Percentiles rank a stretch among this genome's conserved stretches.
Conservation (phyloP, 2,888 invertebrate genomes). For the Diarsia brunnea region DNA sequence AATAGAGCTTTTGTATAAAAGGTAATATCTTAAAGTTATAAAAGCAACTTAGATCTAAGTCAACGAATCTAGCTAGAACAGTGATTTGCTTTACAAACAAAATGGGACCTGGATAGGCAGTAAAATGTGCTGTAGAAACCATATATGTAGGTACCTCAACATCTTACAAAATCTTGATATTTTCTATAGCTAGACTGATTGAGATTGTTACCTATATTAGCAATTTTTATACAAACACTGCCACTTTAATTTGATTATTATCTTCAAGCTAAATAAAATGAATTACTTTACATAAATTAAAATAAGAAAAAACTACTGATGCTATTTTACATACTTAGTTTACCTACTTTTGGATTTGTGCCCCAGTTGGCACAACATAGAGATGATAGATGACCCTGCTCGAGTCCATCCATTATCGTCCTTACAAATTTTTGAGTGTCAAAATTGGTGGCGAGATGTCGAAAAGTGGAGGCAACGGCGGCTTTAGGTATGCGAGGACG, state of each 20-base stretch:
- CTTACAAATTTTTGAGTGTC: conserved; percentile 83
- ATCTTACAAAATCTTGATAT: conserved; percentile 27
- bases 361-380: conserved; percentile 28
- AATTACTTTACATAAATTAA: conserved; percentile 49
- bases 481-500: conserved; percentile 90
- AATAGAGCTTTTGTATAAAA: background rate
- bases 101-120: conserved; percentile 4
- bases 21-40: no score
- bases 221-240: conserved; percentile 32
- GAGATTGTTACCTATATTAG: conserved; percentile 19
- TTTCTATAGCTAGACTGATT: conserved; percentile 23
- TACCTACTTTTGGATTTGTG: conserved; percentile 10
- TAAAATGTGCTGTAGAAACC: background rate
- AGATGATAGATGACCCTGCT: conserved; percentile 46
- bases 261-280: conserved; percentile 49
- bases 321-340: conserved; percentile 50
- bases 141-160: conserved; percentile 10
- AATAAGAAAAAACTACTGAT: conserved; percentile 18
- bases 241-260: conserved; percentile 33
- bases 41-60: background rate
- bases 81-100: background rate
- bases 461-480: conserved; percentile 88
- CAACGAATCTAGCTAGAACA: background rate
- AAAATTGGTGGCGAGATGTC: conserved; percentile 88
- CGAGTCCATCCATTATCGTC: conserved; percentile 46